Evolutionary conservation across 2,113 vertebrate genomes (phyloP).

Genomic region (Chiloscyllium plagiosum): DNA sequence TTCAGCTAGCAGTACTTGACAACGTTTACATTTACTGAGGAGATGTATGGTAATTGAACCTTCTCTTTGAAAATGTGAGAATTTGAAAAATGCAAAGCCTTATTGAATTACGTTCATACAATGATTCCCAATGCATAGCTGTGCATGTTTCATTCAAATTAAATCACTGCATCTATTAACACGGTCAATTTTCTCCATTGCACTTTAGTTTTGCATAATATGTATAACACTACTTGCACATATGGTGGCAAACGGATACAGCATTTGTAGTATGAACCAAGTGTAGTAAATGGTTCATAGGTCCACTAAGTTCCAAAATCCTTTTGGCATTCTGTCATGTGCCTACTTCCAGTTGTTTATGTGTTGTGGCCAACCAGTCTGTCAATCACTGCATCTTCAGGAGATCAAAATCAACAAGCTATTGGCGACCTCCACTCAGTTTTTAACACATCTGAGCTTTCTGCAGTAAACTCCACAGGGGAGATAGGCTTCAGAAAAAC

Average conservation of each 20-base stretch:
- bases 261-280: background rate
- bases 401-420: constrained; percentile 7
- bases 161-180: background rate
- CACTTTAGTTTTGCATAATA: background rate
- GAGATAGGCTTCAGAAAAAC: background rate
- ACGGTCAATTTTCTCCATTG: background rate
- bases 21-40: background rate
- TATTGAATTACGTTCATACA: background rate
- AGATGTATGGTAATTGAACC: background rate
- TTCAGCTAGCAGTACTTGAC: background rate
- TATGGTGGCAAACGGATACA: background rate
- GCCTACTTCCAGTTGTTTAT: background rate
- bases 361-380: background rate
- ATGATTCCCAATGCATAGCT: background rate
- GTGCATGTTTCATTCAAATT: background rate
- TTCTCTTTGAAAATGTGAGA: background rate
- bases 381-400: background rate
- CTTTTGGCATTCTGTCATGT: background rate
- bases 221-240: background rate
- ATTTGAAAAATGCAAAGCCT: background rate
- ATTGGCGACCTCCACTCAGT: background rate
- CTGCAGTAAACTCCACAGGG: background rate
- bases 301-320: no score
- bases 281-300: background rate
- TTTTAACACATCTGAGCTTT: constrained; percentile 12